A percentile compares a stretch with the other conserved stretches of the same genome.
phyloP scores from a whole-genome alignment of 1,140 invertebrate genomes.

The Orussus abietinus region DNA sequence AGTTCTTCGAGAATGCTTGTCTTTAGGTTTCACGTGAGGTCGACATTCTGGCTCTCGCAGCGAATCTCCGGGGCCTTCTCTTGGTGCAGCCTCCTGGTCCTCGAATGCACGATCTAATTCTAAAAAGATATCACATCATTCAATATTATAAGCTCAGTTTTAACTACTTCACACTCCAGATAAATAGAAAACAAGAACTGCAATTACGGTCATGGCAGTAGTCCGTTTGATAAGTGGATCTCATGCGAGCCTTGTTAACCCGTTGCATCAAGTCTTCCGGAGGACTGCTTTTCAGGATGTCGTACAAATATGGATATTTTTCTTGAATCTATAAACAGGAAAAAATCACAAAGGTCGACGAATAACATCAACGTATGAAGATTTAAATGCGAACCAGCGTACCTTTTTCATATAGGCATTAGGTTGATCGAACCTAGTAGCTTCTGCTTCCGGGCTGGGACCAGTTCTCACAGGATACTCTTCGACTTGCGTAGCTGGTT shows the following conservation, averaged over 20 bases:
- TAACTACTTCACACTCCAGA: slow-evolving; percentile 1
- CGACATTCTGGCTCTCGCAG: slow-evolving; percentile 3
- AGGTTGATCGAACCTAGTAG: slow-evolving; percentile 53
- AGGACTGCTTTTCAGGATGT: slow-evolving; percentile 53
- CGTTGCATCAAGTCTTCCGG: slow-evolving; percentile 54
- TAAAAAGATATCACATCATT: slow-evolving; percentile 3
- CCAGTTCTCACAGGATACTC: slow-evolving; percentile 55
- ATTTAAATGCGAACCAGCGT: slow-evolving; percentile 1
- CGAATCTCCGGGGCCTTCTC: slow-evolving; percentile 5
- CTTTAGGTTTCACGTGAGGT: background rate
- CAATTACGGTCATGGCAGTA: slow-evolving; percentile 52
- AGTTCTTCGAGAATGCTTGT: too few relatives aligned
- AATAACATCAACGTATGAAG: background rate
- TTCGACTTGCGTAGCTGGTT: slow-evolving; percentile 58
- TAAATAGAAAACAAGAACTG: background rate
- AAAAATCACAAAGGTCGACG: slow-evolving; percentile 5
- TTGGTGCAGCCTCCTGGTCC: slow-evolving; percentile 26
- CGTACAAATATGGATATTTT: slow-evolving; percentile 59
- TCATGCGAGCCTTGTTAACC: slow-evolving; percentile 56
- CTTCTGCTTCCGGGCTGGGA: slow-evolving; percentile 50
- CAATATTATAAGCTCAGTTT: background rate
- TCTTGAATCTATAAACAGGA: slow-evolving; percentile 50
- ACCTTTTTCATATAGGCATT: slow-evolving; percentile 58
- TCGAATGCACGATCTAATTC: slow-evolving; percentile 51
- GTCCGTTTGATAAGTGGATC: slow-evolving; percentile 59